Conservation (phyloP, 2,888 invertebrate species). For the Pocota personata region DNA sequence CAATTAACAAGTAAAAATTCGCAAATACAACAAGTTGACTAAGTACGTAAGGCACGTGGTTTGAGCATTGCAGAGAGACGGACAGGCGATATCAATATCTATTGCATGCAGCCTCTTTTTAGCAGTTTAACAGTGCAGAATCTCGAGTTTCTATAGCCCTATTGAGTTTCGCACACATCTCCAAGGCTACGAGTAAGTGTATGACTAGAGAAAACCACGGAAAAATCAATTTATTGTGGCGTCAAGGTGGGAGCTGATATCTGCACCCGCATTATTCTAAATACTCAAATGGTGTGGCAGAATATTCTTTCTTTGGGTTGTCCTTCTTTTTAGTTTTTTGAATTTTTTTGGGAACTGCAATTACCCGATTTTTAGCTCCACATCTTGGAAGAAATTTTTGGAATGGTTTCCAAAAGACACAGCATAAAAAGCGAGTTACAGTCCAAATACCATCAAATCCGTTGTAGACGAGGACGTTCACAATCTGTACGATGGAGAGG, state of each 20-base stretch:
- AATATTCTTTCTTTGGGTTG: neutral
- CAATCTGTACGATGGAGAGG: conserved; percentile 82
- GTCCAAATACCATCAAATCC: conserved; percentile 27
- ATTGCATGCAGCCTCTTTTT: neutral
- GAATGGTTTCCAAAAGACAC: neutral
- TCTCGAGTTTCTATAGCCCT: conserved; percentile 14
- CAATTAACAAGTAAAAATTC: conserved; percentile 13
- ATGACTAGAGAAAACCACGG: conserved; percentile 40
- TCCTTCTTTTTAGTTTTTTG: neutral
- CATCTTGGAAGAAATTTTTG: neutral
- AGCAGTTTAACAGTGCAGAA: neutral
- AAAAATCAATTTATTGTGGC: conserved; percentile 2
- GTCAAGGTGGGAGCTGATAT: neutral
- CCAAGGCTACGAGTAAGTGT: conserved; percentile 49
- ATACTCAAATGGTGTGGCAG: conserved; percentile 19
- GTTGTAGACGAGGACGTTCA: conserved; percentile 73
- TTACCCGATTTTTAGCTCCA: conserved; percentile 24
- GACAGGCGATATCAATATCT: neutral
- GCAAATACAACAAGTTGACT: neutral
- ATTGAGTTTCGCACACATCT: conserved; percentile 43
- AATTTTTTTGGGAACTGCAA: neutral
- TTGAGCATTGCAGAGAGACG: conserved; percentile 16
- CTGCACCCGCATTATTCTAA: conserved; percentile 15
- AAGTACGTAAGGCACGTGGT: conserved; percentile 49
- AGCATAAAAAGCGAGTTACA: neutral